A percentile compares a stretch with the other conserved stretches of the same genome.
Evolutionary conservation across 2,797 vertebrate species (phyloP).

Genomic region (Clarias platycephalus): DNA sequence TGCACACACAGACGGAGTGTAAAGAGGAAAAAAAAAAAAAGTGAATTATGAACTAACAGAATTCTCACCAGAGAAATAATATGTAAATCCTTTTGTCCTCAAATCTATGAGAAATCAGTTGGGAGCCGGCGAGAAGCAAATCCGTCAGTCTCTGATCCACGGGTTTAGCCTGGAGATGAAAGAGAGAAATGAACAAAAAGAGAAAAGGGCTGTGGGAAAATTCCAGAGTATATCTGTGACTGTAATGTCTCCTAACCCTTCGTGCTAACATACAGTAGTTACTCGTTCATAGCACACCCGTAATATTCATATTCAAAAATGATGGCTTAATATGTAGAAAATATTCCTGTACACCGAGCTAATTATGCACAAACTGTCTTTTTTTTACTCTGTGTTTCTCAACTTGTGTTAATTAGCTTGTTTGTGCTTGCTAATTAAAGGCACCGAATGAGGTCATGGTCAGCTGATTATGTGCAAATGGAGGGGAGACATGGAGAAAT

Average conservation of each 20-base stretch:
- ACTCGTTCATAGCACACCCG: not conserved
- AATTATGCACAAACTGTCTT: not conserved
- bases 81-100: constrained; percentile 64
- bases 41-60: constrained; percentile 56
- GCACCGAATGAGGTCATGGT: not conserved
- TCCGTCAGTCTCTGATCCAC: constrained; percentile 35
- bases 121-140: constrained; percentile 49
- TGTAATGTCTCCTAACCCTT: constrained; percentile 29
- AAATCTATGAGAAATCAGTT: constrained; percentile 65
- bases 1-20: constrained; percentile 9
- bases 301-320: not conserved
- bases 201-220: constrained; percentile 39
- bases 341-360: not conserved
- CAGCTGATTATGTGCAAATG: constrained; percentile 1
- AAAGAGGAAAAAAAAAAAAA: not conserved
- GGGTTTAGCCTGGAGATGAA: constrained; percentile 44
- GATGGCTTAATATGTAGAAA: not conserved
- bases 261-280: constrained; percentile 3
- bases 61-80: constrained; percentile 49
- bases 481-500: not conserved
- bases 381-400: not conserved
- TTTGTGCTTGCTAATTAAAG: constrained; percentile 26
- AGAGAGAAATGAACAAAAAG: constrained; percentile 36
- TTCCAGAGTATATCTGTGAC: constrained; percentile 30
- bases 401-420: constrained; percentile 4